Percentiles rank a stretch among this genome's conserved stretches.
Evolutionary conservation across 2,113 vertebrate genomes (phyloP).

Genomic region (Corapipo altera): DNA sequence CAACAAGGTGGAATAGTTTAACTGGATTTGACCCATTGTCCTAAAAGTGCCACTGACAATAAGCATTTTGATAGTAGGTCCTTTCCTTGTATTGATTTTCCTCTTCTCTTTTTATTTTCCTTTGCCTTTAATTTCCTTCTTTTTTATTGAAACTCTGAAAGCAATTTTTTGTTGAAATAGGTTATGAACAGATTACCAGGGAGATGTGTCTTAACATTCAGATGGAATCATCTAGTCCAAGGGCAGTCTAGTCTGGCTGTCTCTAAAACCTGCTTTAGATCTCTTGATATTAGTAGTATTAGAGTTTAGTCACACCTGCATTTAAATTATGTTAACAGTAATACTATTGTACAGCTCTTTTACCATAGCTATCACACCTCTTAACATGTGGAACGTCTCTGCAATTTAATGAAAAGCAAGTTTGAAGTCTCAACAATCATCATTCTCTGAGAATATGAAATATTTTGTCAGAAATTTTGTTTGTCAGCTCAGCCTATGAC

Average conservation of each 20-base stretch:
- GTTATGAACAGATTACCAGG: background rate
- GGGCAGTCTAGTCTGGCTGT: background rate
- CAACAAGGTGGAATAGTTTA: background rate
- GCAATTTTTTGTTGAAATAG: background rate
- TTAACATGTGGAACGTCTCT: background rate
- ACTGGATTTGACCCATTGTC: background rate
- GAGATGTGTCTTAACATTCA: background rate
- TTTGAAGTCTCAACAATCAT: background rate
- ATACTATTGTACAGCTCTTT: background rate
- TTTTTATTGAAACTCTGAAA: background rate
- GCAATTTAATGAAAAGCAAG: background rate
- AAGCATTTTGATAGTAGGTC: background rate
- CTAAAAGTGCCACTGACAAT: background rate
- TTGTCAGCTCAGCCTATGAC: background rate
- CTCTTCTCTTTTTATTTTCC: background rate
- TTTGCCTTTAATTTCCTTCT: background rate
- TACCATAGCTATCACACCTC: background rate
- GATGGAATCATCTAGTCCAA: background rate
- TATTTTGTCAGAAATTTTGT: background rate
- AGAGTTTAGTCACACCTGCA: background rate
- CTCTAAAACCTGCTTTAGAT: background rate
- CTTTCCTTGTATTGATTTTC: background rate
- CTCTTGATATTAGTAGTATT: background rate
- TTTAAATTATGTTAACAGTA: background rate
- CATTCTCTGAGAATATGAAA: background rate